Evolutionary conservation across 1,140 invertebrate species (phyloP).

Genomic region (Euglossa dilemma): DNA sequence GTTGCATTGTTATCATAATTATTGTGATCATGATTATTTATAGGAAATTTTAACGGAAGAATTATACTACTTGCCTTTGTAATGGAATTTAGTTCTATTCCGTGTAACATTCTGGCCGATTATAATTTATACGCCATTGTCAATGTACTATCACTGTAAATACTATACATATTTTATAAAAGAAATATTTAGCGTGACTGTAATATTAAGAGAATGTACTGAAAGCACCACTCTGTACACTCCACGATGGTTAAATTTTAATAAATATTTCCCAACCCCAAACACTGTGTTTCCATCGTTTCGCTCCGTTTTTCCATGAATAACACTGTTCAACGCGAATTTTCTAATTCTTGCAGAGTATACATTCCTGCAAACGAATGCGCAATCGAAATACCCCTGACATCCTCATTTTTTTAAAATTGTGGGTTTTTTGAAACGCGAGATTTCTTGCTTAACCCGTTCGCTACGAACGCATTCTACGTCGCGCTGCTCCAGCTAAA

Average conservation of each 20-base stretch:
- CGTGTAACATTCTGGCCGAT: conserved; percentile 39
- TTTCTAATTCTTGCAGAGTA: too few species aligned
- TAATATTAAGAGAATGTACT: conserved; percentile 74
- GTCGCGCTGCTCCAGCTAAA: too few species aligned
- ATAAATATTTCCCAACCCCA: conserved; percentile 75
- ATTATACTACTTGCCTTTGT: conserved; percentile 29
- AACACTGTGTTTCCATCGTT: neutral
- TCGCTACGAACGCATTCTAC: too few species aligned
- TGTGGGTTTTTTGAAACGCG: too few species aligned
- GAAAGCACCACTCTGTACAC: conserved; percentile 76
- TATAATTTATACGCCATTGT: conserved; percentile 60
- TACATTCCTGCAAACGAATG: neutral
- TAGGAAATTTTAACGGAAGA: conserved; percentile 13
- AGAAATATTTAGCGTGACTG: conserved; percentile 73
- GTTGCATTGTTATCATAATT: conserved; percentile 37
- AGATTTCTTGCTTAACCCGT: too few species aligned
- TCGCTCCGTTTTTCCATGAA: neutral
- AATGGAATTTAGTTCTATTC: conserved; percentile 37
- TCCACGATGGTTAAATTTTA: conserved; percentile 76
- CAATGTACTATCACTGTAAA: conserved; percentile 72
- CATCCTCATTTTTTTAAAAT: too few species aligned
- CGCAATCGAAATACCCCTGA: too few species aligned
- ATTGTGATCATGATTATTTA: conserved; percentile 55
- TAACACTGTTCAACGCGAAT: neutral
- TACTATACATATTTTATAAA: conserved; percentile 78